Conservation (phyloP, 2,888 invertebrate genomes). For the Ommatoiulus sabulosus region DNA sequence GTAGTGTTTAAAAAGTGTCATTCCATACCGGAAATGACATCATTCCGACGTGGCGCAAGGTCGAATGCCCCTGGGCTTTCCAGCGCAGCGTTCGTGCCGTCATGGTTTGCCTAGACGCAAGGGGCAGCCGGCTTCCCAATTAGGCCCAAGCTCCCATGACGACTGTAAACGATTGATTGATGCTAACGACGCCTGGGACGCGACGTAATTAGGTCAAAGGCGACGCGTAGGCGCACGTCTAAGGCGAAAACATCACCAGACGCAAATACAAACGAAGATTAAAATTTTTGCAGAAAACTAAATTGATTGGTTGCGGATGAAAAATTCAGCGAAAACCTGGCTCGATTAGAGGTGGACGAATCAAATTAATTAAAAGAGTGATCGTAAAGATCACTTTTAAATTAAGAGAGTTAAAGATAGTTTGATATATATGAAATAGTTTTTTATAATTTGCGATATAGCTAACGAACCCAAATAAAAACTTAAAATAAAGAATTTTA, state of each 20-base stretch:
- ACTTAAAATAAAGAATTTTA: too few relatives aligned
- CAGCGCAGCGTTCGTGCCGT: background rate
- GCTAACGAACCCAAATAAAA: too few relatives aligned
- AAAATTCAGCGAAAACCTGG: too few relatives aligned
- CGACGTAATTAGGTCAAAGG: background rate
- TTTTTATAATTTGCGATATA: too few relatives aligned
- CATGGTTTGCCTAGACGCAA: background rate
- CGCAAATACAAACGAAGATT: background rate
- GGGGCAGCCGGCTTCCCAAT: conserved; percentile 1
- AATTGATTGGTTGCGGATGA: too few relatives aligned
- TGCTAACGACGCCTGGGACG: background rate
- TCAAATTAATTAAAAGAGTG: too few relatives aligned
- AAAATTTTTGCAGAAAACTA: too few relatives aligned
- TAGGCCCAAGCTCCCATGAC: background rate
- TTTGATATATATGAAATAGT: too few relatives aligned
- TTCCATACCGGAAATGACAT: background rate
- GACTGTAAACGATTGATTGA: conserved; percentile 28
- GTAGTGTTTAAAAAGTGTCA: too few relatives aligned
- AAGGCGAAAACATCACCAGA: background rate
- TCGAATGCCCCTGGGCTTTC: background rate
- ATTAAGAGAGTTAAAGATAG: too few relatives aligned
- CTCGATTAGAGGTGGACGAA: too few relatives aligned
- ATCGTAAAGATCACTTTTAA: too few relatives aligned
- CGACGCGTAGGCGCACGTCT: background rate
- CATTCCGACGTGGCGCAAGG: background rate